Percentiles rank a stretch among this genome's conserved stretches.
Evolutionary conservation across 2,888 invertebrate genomes (phyloP).

Genomic region (Orchesellides sinensis): DNA sequence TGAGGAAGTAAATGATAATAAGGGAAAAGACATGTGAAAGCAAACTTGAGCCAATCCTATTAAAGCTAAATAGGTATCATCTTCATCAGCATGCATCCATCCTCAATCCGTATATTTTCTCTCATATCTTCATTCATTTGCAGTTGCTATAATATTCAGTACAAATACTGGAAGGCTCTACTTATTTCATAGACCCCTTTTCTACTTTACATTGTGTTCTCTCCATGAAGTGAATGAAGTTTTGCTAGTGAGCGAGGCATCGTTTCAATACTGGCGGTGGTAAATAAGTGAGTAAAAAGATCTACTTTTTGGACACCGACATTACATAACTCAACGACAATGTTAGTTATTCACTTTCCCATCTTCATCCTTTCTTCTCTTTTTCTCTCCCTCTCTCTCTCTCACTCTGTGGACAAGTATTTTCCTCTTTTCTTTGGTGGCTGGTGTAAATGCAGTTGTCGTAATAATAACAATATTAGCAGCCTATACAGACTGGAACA

Average conservation of each 20-base stretch:
- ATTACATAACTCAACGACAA: slow-evolving; percentile 18
- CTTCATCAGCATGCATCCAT: neutral
- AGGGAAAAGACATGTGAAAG: neutral
- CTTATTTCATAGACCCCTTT: too few relatives aligned
- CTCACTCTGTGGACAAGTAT: neutral
- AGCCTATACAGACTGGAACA: slow-evolving; percentile 2
- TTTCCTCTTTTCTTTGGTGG: neutral
- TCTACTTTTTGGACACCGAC: neutral
- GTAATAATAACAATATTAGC: slow-evolving; percentile 21
- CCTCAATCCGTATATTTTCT: neutral
- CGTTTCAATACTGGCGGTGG: neutral
- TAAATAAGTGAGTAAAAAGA: slow-evolving; percentile 8
- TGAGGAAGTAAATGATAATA: neutral
- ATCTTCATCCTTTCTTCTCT: slow-evolving; percentile 11
- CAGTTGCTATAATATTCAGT: neutral
- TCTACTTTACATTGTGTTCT: too few relatives aligned
- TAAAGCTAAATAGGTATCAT: neutral
- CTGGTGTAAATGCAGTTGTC: neutral
- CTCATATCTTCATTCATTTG: slow-evolving; percentile 1
- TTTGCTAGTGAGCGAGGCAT: neutral
- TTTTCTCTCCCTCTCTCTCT: slow-evolving; percentile 2
- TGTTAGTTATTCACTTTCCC: slow-evolving; percentile 19
- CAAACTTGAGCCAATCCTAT: slow-evolving; percentile 19
- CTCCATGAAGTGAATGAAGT: neutral
- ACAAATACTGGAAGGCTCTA: too few relatives aligned